Evolutionary conservation across 2,113 vertebrate species (phyloP), one percentile per base, ranked within the genome.

Genomic region (Scatophagus argus): DNA sequence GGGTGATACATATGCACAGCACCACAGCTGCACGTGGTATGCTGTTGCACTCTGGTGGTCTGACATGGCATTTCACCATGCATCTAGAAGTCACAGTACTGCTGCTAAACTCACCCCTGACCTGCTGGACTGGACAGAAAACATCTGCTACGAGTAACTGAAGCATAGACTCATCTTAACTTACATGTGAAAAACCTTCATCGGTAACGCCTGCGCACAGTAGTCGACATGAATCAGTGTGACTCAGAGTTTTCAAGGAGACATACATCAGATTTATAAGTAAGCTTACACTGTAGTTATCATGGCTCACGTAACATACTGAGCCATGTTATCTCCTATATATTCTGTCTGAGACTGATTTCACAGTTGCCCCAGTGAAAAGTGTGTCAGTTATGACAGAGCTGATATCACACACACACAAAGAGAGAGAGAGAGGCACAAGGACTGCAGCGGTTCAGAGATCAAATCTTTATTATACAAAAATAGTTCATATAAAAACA

Each of bases 401-500:
- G 61, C 32, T 70, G 54, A 74, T 73, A 49, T 29, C 55, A 69
- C 77, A 73, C 65, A 64, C 44, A 64, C 21, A 59, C 56, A 56
- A 1, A 36, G 3, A 49, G 9, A 49, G 46, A 63, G 3, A 43
- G 31, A 58, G 9, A 16, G 3, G 10, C 51, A 74, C 19, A 62
- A 60, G 23, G 5, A 75, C 2, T 3, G 14, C 49, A 66, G 60
- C 44, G 55, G 32, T 63, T 69, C 25, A 39, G 21, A 78, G 70
- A 61, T 31, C 69, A 51, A 31, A 81, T 61, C 71, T 87, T 91
- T 91, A 89, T 93, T 78, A 85, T 93, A 92, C 56, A 92, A 93
- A 94, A 94, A 94, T 92, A 93, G 70, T 90, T 83, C 89, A 69
- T 93, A 80, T 90, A 92, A 92, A 93, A 93, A 93, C 86, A 88